Base-by-base conservation (phyloP, 2,113 vertebrate genomes). In the Elaphurus davidianus region DNA sequence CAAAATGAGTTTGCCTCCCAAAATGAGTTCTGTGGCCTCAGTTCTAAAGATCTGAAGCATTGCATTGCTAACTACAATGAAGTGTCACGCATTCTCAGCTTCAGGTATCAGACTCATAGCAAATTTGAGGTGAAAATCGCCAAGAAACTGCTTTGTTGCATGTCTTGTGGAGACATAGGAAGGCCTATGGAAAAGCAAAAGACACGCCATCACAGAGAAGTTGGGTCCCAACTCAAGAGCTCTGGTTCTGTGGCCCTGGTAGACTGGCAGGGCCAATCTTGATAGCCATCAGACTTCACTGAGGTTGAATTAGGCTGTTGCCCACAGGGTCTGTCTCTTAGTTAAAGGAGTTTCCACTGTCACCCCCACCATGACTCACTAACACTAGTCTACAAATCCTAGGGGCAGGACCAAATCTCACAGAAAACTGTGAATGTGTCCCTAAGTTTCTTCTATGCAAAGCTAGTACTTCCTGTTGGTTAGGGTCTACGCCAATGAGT, bases 331-430 rank as follows among this genome's bases (percentile, higher is more conserved):
- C 95, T 87, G 84, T 33, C 81, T 84, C 36, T 45, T 45, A 10
- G n/a, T 83, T 52, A 57, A 79, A 62, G 62, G 30, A 89, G 33
- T 94, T 92, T 90, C 54, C 59, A 93, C 74, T 30, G 57, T 71
- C 50, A 91, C 40, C 62, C 27, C 9, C 40, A 55, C 47, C 21
- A 13, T 59, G 84, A 98, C 84, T 97, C 97, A 97, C 90, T 88
- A 27, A 36, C 71, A 54, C 55, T 86, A 96, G 84, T 59, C 85
- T 94, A 67, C 59, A 95, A 95, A 97, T 47, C 76, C 92, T 86
- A 94, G 67, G 85, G 94, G 74, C 13, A 94, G 25, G 16, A 94
- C 45, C 84, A 94, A 96, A 96, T 90, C 89, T 81, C 87, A 84
- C 45, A 96, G 47, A 94, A 96, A 96, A 60, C 74, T 59, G 28